Conservation (phyloP, 2,888 invertebrate genomes). For the Xestia rhomboidea region DNA sequence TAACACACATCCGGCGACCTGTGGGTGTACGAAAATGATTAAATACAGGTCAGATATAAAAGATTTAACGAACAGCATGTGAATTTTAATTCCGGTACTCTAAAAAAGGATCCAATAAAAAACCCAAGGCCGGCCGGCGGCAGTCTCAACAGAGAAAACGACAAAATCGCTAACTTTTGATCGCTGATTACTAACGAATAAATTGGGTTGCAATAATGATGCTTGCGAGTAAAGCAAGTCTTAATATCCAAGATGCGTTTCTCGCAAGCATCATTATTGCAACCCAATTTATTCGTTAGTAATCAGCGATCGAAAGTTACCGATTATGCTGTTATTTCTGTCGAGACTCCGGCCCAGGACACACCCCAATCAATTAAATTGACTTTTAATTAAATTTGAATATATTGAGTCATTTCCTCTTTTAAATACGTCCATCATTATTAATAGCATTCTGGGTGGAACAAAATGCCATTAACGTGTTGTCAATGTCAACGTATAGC, state of each 20-base stretch:
- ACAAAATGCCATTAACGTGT: constrained; percentile 17
- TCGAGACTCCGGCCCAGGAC: too few relatives aligned
- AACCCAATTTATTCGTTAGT: too few relatives aligned
- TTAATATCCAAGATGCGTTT: too few relatives aligned
- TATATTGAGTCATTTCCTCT: not conserved
- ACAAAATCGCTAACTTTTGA: too few relatives aligned
- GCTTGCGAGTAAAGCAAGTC: too few relatives aligned
- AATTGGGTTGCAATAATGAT: too few relatives aligned
- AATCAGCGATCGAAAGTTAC: too few relatives aligned
- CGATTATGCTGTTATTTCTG: too few relatives aligned
- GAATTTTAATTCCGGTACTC: not conserved
- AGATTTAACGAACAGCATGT: not conserved
- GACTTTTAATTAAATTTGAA: constrained; percentile 29
- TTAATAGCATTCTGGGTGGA: not conserved
- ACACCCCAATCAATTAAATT: not conserved
- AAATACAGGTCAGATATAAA: not conserved
- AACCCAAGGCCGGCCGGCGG: too few relatives aligned
- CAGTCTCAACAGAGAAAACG: too few relatives aligned
- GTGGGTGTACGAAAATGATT: not conserved
- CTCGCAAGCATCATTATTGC: too few relatives aligned
- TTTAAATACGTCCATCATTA: constrained; percentile 3
- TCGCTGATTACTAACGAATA: too few relatives aligned
- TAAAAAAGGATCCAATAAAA: not conserved
- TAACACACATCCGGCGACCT: not conserved
- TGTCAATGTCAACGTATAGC: not conserved